These are phyloP conservation scores for Horisme vitalbata DNA, from an alignment of 2,888 invertebrate genomes.

Conservation along the genomic window DNA sequence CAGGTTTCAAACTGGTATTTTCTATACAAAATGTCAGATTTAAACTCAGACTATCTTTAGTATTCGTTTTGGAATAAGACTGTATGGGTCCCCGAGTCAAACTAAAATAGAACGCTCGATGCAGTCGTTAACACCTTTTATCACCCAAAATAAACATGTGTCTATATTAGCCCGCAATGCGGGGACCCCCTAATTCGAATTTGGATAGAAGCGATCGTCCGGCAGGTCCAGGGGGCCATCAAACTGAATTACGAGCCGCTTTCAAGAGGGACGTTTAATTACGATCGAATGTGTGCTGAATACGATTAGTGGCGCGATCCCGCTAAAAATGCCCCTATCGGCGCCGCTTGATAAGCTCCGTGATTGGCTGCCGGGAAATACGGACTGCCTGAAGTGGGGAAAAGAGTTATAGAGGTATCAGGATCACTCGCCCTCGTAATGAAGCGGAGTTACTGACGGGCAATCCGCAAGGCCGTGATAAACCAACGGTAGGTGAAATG, in stretches of 20 bases:
- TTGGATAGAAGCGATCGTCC: constrained; percentile 6
- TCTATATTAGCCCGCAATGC: constrained; percentile 1
- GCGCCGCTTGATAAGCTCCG: constrained; percentile 8
- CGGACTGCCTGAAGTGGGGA: not conserved
- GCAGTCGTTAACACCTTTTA: constrained; percentile 6
- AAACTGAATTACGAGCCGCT: constrained; percentile 17
- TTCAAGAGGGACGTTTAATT: constrained; percentile 29
- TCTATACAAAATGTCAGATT: too few relatives aligned
- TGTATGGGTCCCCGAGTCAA: too few relatives aligned
- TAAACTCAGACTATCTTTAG: too few relatives aligned
- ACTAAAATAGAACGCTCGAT: not conserved
- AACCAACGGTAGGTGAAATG: too few relatives aligned
- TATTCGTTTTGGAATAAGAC: too few relatives aligned
- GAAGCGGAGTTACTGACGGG: too few relatives aligned
- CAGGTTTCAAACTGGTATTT: too few relatives aligned
- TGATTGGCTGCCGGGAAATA: constrained; percentile 13
- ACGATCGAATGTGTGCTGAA: constrained; percentile 30
- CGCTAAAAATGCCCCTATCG: constrained; percentile 23
- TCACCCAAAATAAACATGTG: constrained; percentile 8
- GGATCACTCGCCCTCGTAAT: too few relatives aligned
- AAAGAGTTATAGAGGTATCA: too few relatives aligned
- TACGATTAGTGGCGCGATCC: constrained; percentile 24
- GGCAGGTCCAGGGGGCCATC: constrained; percentile 15
- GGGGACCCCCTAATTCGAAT: constrained; percentile 1
- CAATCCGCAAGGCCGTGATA: too few relatives aligned